A percentile compares a stretch with the other conserved stretches of the same genome.
Evolutionary conservation across 2,888 invertebrate genomes (phyloP).

Genomic region (Choreutis nemorana): DNA sequence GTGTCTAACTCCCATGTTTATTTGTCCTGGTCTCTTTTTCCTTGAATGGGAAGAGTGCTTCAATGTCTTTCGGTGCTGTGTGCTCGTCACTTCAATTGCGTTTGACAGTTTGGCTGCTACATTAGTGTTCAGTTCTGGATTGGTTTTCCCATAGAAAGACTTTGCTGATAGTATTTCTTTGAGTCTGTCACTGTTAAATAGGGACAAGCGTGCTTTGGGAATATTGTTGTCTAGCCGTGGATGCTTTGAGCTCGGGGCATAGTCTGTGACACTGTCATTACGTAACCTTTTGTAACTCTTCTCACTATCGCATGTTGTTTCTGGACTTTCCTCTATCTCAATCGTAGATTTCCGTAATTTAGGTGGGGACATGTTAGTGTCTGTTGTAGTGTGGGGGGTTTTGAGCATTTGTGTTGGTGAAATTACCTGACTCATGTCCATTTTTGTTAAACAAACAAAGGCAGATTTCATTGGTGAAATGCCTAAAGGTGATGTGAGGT

Average conservation of each 20-base stretch:
- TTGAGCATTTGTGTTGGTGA: conserved; percentile 51
- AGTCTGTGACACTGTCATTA: conserved; percentile 35
- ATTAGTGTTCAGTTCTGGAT: conserved; percentile 39
- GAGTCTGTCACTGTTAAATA: conserved; percentile 47
- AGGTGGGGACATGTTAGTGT: conserved; percentile 38
- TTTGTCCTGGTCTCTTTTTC: conserved; percentile 59
- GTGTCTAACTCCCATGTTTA: conserved; percentile 73
- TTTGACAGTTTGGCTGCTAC: conserved; percentile 34
- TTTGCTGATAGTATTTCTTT: conserved; percentile 61
- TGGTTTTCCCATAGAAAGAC: conserved; percentile 63
- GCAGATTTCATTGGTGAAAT: conserved; percentile 32
- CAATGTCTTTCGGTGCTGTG: conserved; percentile 26
- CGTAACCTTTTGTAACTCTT: conserved; percentile 45
- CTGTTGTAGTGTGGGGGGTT: conserved; percentile 44
- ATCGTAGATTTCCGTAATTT: conserved; percentile 37
- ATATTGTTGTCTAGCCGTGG: conserved; percentile 37
- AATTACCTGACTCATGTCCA: conserved; percentile 30
- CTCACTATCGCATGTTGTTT: conserved; percentile 39
- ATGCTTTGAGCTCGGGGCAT: conserved; percentile 36
- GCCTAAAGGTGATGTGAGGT: conserved; percentile 12
- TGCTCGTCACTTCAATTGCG: conserved; percentile 33
- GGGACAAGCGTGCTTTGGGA: conserved; percentile 50
- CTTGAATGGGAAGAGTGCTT: conserved; percentile 28
- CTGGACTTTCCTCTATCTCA: conserved; percentile 49
- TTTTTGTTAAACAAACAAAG: conserved; percentile 39